Conservation (phyloP, 2,888 invertebrate genomes). For the Metallyticus violacea region DNA sequence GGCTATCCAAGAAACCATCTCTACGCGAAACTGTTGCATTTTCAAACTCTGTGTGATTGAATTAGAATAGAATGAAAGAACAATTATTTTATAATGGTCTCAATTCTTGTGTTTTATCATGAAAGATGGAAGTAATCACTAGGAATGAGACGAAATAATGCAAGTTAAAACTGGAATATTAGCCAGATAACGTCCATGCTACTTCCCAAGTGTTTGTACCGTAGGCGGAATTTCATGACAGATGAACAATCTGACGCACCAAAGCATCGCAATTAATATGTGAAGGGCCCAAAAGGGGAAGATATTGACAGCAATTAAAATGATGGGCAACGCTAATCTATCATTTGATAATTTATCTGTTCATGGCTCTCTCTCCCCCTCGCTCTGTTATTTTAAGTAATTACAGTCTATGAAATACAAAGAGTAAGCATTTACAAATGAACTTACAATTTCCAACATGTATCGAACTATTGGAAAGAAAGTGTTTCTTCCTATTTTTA, state of each 20-base stretch:
- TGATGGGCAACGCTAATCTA: neutral
- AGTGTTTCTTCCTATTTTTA: neutral
- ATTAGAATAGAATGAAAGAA: too few relatives aligned
- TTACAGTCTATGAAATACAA: neutral
- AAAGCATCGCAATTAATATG: neutral
- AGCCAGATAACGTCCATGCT: too few relatives aligned
- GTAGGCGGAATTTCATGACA: neutral
- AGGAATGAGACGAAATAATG: too few relatives aligned
- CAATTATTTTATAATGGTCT: too few relatives aligned
- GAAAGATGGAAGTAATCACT: too few relatives aligned
- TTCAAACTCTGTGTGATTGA: too few relatives aligned
- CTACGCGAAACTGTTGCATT: too few relatives aligned
- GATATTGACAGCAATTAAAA: neutral
- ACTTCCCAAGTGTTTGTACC: neutral
- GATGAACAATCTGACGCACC: neutral
- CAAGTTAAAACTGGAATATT: neutral
- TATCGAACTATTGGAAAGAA: neutral
- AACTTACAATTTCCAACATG: neutral
- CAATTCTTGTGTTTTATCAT: too few relatives aligned
- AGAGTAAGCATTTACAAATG: neutral
- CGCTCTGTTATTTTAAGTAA: neutral
- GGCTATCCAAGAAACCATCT: too few relatives aligned
- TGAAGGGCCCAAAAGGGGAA: neutral
- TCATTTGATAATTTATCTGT: neutral
- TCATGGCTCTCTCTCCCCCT: neutral